A percentile compares a stretch with the other conserved stretches of the same genome.
phyloP scores from a whole-genome alignment of 2,113 vertebrate genomes.

The Coracopsis vasa region DNA sequence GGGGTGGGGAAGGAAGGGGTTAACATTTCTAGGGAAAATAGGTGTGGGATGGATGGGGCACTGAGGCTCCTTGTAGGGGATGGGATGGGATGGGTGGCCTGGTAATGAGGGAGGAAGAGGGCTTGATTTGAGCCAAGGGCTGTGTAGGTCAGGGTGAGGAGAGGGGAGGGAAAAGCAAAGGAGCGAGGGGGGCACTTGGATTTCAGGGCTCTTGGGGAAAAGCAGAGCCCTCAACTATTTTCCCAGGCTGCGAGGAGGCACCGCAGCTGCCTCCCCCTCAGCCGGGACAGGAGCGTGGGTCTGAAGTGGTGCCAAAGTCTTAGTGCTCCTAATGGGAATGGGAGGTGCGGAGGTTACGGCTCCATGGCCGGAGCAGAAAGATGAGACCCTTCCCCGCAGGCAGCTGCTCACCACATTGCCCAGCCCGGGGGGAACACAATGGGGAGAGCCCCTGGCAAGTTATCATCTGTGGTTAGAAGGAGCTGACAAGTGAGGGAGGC shows the following conservation, averaged over 20 bases:
- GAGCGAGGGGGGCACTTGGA: conserved; percentile 52
- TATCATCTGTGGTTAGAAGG: neutral
- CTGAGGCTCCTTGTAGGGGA: neutral
- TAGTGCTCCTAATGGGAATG: conserved; percentile 56
- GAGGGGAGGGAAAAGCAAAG: neutral
- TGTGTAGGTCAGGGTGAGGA: neutral
- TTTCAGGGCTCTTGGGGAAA: conserved; percentile 75
- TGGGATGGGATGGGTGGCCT: neutral
- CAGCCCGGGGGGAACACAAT: neutral
- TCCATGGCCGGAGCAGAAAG: conserved; percentile 60
- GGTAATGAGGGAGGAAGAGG: neutral
- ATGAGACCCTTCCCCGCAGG: conserved; percentile 40
- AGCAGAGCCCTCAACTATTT: conserved; percentile 69
- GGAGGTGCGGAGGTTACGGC: conserved; percentile 30
- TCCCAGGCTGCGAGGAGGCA: conserved; percentile 79
- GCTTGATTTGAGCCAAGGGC: neutral
- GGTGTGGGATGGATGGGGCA: neutral
- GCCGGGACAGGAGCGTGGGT: conserved; percentile 54
- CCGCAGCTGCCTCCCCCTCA: conserved; percentile 81
- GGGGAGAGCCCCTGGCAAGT: neutral
- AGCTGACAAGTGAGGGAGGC: neutral
- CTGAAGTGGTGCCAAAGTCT: conserved; percentile 78
- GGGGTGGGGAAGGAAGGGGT: neutral
- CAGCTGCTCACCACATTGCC: conserved; percentile 73
- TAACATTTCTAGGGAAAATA: neutral